Evolutionary conservation across 2,113 vertebrate genomes (phyloP).

Genomic region (Mohoua ochrocephala): DNA sequence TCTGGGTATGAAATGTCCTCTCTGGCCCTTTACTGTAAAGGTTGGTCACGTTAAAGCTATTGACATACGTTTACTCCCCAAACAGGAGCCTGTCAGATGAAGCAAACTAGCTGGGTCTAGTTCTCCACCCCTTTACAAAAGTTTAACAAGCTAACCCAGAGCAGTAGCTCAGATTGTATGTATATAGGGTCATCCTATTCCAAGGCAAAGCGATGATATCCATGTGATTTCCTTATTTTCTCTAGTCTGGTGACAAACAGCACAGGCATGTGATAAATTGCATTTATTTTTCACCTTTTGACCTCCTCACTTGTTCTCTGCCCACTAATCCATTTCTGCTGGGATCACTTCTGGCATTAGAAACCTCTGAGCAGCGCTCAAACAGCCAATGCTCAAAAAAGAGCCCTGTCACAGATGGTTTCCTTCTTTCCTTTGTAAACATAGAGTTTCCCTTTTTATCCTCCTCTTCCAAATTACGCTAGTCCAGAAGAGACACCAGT

Average conservation of each 20-base stretch:
- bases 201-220: not conserved
- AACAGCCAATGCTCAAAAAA: not conserved
- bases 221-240: not conserved
- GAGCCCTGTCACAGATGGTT: conserved; percentile 18
- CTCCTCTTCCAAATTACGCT: not conserved
- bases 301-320: conserved; percentile 33
- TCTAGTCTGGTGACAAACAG: conserved; percentile 15
- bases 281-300: conserved; percentile 43
- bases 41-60: not conserved
- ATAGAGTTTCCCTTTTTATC: not conserved
- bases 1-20: not conserved
- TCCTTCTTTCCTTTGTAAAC: conserved; percentile 29
- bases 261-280: conserved; percentile 1
- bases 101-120: not conserved
- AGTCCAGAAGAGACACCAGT: not conserved
- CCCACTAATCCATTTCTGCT: conserved; percentile 38
- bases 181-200: not conserved
- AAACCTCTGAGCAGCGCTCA: not conserved
- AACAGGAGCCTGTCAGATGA: not conserved
- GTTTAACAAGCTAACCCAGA: not conserved
- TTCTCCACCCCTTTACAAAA: not conserved
- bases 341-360: conserved; percentile 37
- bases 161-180: not conserved
- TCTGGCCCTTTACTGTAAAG: not conserved
- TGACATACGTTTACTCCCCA: not conserved